Base-by-base conservation (phyloP, 2,888 invertebrate species). In the Patella caerulea region DNA sequence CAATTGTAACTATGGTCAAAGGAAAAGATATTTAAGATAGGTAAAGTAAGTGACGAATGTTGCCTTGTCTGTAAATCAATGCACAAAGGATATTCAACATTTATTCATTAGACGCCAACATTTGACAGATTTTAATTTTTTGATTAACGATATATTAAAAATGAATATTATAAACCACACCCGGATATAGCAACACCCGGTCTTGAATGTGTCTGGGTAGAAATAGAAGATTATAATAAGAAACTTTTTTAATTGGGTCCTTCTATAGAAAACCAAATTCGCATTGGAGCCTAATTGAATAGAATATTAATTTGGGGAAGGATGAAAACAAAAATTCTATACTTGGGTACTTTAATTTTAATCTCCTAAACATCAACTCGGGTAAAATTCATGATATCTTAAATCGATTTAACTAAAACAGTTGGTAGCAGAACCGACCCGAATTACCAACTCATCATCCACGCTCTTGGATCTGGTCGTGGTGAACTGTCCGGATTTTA, bases 381-480 rank as follows among this genome's bases (percentile, higher is more conserved):
- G 19, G 59, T 59, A 17, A 19, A 5, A 17, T 59, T 59, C 59
- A 59, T 59, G 1, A 59, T 9, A 17, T 59, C 9, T 17, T 59
- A 59, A 59, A 59, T 59, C 59, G 59, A 9, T 59, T 59, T 59
- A 59, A 59, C n/a, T 59, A 17, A 59, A 19, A 59, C 59, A 59
- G 19, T 17, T 59, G n/a, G 19, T 59, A 59, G 7, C n/a, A 9
- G 59, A 59, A 59, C 59, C 59, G 17, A 59, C 59, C 59, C 17
- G 59, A 59, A 59, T 59, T 17, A 59, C n/a, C 19, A 19, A 59
- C 19, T 7, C 9, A 19, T 17, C 59, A 59, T 59, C 59, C 19
- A 19, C 59, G 19, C 59, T 59, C 19, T 19, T 59, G 17, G 59
- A 59, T 59, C 12, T 59, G 19, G 59, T 19, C 19, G 19, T 59